Evolutionary conservation across 2,113 vertebrate species (phyloP), one percentile per base, ranked within the genome.

Genomic region (Cathartes aura): DNA sequence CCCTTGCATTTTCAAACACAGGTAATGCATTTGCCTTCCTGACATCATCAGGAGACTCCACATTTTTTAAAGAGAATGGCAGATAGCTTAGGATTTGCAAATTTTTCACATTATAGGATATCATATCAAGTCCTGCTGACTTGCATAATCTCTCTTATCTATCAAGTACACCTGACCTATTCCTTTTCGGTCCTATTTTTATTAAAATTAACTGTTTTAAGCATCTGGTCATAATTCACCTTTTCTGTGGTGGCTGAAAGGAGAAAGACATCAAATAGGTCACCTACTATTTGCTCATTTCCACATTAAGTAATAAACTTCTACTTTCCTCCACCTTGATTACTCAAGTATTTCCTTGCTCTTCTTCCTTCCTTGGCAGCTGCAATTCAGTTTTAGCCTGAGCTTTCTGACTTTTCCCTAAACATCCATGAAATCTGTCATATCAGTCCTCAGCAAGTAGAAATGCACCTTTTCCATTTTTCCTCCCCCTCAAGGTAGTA

Each of bases 171-270:
- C 60, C 72, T 75, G 78, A 91, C 26, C 56, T 63, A 4, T 26
- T 87, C 76, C 42, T 93, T 93, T 89, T 84, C 24, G 72, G 48
- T 63, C 18, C 36, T 68, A 24, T 30, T 89, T 78, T 87, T 75
- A 62, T 67, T 80, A 59, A 91, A 95, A 92, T 70, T 83, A 91
- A 71, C 73, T 67, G 23, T 19, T 75, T 95, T 82, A 93, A 93
- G 53, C n/a, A 75, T 43, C 60, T 93, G 60, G 21, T 64, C 68
- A 68, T 59, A 82, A 87, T 47, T 87, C 64, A 63, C 60, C 30
- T 93, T 78, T 67, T 63, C 87, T 68, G 34, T 52, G 14, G 56
- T 52, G 8, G n/a, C 1, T 71, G 26, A 89, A 94, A 75, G 45
- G 42, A 95, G 32, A 91, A 93, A 84, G 56, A 72, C 36, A 78